Evolutionary conservation across 1,140 invertebrate species (phyloP).

Genomic region (Drosophila saltans): DNA sequence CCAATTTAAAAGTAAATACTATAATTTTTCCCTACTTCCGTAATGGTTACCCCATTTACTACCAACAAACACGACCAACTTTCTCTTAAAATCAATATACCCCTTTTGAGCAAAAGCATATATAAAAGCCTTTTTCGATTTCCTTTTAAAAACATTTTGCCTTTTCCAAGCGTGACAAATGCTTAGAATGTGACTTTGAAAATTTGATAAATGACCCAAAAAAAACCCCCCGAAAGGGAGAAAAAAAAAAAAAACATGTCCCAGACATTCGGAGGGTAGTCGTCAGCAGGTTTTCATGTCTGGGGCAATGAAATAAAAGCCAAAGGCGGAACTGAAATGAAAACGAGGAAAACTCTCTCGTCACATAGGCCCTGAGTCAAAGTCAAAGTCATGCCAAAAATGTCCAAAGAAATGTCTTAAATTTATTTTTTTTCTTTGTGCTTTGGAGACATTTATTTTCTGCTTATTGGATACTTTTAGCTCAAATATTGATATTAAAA

Average conservation of each 20-base stretch:
- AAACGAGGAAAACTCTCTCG: constrained; percentile 57
- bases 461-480: constrained; percentile 65
- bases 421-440: constrained; percentile 34
- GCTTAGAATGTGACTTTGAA: constrained; percentile 77
- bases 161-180: constrained; percentile 69
- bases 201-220: constrained; percentile 81
- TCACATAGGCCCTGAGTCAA: constrained; percentile 61
- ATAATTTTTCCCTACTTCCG: too few relatives aligned
- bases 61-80: not conserved
- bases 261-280: constrained; percentile 17
- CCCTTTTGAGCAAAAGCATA: not conserved
- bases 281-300: constrained; percentile 44
- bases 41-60: not conserved
- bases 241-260: constrained; percentile 14
- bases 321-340: constrained; percentile 71
- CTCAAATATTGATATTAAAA: constrained; percentile 79
- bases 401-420: constrained; percentile 51
- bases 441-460: constrained; percentile 69
- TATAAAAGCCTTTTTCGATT: constrained; percentile 54
- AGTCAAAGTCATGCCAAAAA: constrained; percentile 46
- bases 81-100: not conserved
- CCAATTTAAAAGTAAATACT: too few relatives aligned
- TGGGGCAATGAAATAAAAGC: constrained; percentile 66
- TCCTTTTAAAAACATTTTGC: constrained; percentile 33
- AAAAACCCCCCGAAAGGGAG: not conserved